A percentile compares a stretch with the other conserved stretches of the same genome.
Conservation (phyloP, 2,797 vertebrate genomes). For the Toxotes lorentzi region DNA sequence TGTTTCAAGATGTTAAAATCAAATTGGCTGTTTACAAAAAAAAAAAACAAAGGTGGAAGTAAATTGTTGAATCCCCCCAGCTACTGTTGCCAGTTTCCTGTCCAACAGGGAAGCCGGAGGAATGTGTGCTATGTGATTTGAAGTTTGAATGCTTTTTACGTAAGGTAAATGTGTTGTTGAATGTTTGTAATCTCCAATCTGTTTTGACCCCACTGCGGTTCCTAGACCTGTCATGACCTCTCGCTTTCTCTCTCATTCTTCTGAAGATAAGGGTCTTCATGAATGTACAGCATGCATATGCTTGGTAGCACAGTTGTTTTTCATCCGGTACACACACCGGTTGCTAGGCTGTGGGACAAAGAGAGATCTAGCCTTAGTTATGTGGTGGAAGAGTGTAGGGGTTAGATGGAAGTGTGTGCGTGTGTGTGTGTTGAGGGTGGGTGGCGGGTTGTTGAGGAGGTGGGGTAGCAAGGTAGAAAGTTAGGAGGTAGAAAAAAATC, state of each 20-base stretch:
- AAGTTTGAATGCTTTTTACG: conserved; percentile 48
- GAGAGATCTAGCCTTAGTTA: conserved; percentile 60
- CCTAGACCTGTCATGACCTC: conserved; percentile 64
- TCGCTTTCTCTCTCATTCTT: conserved; percentile 40
- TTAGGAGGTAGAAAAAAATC: conserved; percentile 36
- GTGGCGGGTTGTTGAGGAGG: neutral
- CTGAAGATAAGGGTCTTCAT: conserved; percentile 61
- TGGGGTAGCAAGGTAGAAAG: conserved; percentile 34
- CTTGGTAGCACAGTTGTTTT: conserved; percentile 63
- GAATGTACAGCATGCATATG: conserved; percentile 70
- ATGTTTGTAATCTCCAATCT: conserved; percentile 68
- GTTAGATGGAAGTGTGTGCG: conserved; percentile 13
- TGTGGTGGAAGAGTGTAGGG: conserved; percentile 35
- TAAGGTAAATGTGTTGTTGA: conserved; percentile 35
- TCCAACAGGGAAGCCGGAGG: conserved; percentile 38
- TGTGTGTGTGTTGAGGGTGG: neutral
- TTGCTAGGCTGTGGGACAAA: conserved; percentile 80
- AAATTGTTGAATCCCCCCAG: conserved; percentile 33
- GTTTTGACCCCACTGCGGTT: conserved; percentile 65
- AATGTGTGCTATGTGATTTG: conserved; percentile 52
- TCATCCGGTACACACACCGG: conserved; percentile 74
- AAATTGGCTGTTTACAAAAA: conserved; percentile 11
- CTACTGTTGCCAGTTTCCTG: conserved; percentile 46
- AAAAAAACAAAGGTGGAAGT: conserved; percentile 30
- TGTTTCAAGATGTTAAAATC: conserved; percentile 2